Percentiles rank a stretch among this genome's conserved stretches.
phyloP scores from a whole-genome alignment of 2,888 invertebrate species.

The Rapana venosa region DNA sequence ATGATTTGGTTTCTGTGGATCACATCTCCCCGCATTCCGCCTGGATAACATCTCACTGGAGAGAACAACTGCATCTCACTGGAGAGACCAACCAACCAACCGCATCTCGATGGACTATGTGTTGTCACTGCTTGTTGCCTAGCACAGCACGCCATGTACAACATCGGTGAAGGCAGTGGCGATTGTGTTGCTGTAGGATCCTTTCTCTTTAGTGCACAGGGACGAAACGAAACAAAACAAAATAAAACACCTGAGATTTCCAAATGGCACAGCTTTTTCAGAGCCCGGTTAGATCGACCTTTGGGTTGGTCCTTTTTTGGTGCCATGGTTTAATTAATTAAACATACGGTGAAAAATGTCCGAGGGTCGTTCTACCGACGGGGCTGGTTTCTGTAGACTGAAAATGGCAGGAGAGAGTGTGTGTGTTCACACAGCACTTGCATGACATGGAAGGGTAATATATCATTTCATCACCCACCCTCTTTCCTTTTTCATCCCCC shows the following conservation, averaged over 20 bases:
- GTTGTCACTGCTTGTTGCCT: not conserved
- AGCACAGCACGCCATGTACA: not conserved
- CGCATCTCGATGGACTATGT: not conserved
- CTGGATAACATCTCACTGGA: not conserved
- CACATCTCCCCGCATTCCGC: not conserved
- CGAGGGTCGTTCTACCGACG: not conserved
- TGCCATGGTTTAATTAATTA: slow-evolving; percentile 5
- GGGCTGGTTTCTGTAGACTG: not conserved
- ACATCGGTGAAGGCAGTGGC: not conserved
- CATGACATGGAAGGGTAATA: not conserved
- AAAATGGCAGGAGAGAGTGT: not conserved
- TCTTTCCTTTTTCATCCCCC: not conserved
- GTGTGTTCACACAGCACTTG: not conserved
- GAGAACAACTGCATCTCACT: not conserved
- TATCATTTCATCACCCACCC: not conserved
- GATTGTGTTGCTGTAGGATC: not conserved
- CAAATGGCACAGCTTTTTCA: not conserved
- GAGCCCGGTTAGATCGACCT: not conserved
- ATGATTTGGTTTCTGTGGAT: not conserved
- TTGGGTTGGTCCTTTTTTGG: not conserved
- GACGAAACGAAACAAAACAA: no score
- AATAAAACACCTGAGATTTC: no score
- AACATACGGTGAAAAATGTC: not conserved
- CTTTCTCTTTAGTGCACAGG: not conserved
- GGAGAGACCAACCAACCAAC: not conserved